Evolutionary conservation across 2,113 vertebrate genomes (phyloP).

Genomic region (Abramis brama): DNA sequence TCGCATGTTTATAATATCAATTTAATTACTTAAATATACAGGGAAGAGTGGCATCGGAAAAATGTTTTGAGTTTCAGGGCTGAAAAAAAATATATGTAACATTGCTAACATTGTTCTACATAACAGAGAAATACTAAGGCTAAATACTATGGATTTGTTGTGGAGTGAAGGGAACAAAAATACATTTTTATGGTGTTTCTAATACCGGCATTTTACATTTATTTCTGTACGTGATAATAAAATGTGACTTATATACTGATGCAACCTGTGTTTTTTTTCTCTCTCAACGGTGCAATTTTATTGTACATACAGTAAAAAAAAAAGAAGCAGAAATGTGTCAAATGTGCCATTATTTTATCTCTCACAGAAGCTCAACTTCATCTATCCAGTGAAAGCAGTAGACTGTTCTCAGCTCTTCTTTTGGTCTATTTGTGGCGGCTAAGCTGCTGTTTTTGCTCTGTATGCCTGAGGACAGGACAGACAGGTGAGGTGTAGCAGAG

Average conservation of each 20-base stretch:
- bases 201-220: not conserved
- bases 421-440: slow-evolving; percentile 8
- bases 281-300: too few species aligned
- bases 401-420: not conserved
- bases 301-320: not conserved
- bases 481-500: not conserved
- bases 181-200: too few species aligned
- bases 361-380: not conserved
- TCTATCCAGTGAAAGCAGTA: not conserved
- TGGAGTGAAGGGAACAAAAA: too few species aligned
- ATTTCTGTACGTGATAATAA: not conserved
- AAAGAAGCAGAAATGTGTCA: not conserved
- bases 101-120: too few species aligned
- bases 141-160: too few species aligned
- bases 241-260: not conserved
- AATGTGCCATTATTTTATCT: not conserved
- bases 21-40: too few species aligned
- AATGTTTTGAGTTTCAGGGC: too few species aligned
- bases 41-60: too few species aligned
- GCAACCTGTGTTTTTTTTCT: not conserved
- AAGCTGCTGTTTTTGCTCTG: slow-evolving; percentile 26
- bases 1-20: too few species aligned
- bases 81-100: too few species aligned
- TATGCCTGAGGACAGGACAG: slow-evolving; percentile 22
- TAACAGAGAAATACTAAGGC: too few species aligned